Evolutionary conservation across 1,140 invertebrate species (phyloP), one percentile per base, ranked within the genome.

Genomic region (Bombus sylvicola): DNA sequence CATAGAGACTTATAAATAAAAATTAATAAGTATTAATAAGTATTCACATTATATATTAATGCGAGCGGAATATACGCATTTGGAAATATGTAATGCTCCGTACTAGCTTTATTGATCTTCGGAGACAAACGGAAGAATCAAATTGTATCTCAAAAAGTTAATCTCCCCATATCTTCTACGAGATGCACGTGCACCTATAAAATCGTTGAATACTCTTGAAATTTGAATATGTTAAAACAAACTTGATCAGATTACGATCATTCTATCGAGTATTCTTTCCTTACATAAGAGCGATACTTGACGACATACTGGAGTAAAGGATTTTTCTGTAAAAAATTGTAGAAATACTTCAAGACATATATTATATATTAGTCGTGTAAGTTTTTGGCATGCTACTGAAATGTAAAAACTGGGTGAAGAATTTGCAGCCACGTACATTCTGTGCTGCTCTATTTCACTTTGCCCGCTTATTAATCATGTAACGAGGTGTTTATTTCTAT

Each of bases 401-500:
- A 79, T 87, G 86, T 87, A 87, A 73, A 87, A 87, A 87, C 83
- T 59, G 83, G 86, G 86, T 87, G 77, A 81, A 81, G 83, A 81
- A 64, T 74, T 72, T 68, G 86, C 82, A 75, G 86, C 86, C 37
- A 72, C 79, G 66, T 78, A 85, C 71, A 85, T 71, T 84, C 72
- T 89, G 83, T 62, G 73, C 77, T 88, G 87, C 85, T 64, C 75
- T 84, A 47, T 88, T 88, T 88, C 85, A 78, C 76, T 76, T 47
- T 62, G 37, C 83, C 76, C 79, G 82, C 76, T 89, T 85, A 88
- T 91, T 81, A 88, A 89, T 86, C 81, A 84, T 89, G 71, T 90
- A 85, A 83, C 69, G 71, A 91, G 77, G 83, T 88, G 88, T 89
- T 91, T 87, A 90, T 88, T 92, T 91, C 69, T 78, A 85, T 81